phyloP scores from a whole-genome alignment of 2,797 vertebrate genomes.

The Thaleichthys pacificus region DNA sequence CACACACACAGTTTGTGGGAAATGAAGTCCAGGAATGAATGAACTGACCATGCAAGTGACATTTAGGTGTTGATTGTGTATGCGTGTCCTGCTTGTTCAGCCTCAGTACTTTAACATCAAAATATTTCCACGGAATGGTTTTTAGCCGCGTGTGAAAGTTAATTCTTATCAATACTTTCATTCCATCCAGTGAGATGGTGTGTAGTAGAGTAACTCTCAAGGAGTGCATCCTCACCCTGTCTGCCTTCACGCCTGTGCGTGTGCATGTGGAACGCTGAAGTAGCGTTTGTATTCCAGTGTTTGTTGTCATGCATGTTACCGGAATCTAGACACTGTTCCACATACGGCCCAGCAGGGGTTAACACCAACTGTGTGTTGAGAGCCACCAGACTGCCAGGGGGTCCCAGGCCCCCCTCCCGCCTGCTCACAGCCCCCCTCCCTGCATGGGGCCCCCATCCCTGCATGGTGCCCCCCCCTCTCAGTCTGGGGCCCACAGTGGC shows the following conservation, averaged over 20 bases:
- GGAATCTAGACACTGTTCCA: too few relatives aligned
- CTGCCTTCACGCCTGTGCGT: not conserved
- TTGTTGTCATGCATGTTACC: too few relatives aligned
- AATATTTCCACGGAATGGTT: too few relatives aligned
- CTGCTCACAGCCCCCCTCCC: conserved; percentile 17
- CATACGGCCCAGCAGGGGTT: too few relatives aligned
- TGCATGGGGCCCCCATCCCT: conserved; percentile 39
- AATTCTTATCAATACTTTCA: too few relatives aligned
- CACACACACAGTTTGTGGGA: conserved; percentile 53
- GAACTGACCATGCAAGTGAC: conserved; percentile 63
- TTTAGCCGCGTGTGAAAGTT: too few relatives aligned
- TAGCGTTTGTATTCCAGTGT: too few relatives aligned
- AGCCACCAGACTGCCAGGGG: conserved; percentile 34
- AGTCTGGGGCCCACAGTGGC: conserved; percentile 58
- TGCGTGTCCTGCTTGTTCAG: not conserved
- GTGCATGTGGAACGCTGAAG: not conserved
- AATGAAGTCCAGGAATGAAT: conserved; percentile 53
- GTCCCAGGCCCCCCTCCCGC: not conserved
- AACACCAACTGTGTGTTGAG: conserved; percentile 31
- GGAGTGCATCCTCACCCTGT: not conserved
- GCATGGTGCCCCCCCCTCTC: conserved; percentile 39
- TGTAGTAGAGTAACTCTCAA: not conserved
- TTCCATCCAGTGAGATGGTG: not conserved
- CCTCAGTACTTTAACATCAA: not conserved
- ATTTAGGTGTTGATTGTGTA: conserved; percentile 64